phyloP scores from a whole-genome alignment of 2,888 invertebrate species.

The Folsomia manolachei region DNA sequence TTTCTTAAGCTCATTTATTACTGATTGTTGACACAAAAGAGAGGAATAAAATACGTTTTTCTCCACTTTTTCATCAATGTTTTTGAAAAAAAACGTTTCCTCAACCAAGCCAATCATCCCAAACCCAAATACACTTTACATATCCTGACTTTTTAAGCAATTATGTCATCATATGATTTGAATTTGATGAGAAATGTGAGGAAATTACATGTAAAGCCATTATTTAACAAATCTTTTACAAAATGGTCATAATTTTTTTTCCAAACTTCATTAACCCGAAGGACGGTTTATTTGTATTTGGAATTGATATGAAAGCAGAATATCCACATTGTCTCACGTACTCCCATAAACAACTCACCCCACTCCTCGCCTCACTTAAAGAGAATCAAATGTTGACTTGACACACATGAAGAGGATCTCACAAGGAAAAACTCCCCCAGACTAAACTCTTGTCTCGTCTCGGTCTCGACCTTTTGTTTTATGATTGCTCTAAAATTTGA shows the following conservation, averaged over 20 bases:
- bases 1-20: neutral
- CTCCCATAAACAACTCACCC: too few relatives aligned
- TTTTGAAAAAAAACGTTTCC: neutral
- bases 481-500: neutral
- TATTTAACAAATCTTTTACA: neutral
- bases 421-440: too few relatives aligned
- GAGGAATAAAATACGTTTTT: neutral
- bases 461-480: neutral
- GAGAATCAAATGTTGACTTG: slow-evolving; percentile 5
- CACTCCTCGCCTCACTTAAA: slow-evolving; percentile 9
- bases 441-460: neutral
- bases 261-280: neutral
- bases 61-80: neutral
- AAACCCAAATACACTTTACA: too few relatives aligned
- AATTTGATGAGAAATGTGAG: too few relatives aligned
- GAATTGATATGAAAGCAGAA: slow-evolving; percentile 6
- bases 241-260: too few relatives aligned
- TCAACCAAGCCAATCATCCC: neutral
- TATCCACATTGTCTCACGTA: slow-evolving; percentile 17
- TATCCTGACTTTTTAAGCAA: neutral
- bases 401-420: neutral
- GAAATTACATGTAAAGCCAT: too few relatives aligned
- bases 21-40: neutral
- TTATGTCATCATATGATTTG: too few relatives aligned
- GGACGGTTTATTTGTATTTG: neutral